Evolutionary conservation across 2,113 vertebrate species (phyloP).

Genomic region (Sebastes fasciatus): DNA sequence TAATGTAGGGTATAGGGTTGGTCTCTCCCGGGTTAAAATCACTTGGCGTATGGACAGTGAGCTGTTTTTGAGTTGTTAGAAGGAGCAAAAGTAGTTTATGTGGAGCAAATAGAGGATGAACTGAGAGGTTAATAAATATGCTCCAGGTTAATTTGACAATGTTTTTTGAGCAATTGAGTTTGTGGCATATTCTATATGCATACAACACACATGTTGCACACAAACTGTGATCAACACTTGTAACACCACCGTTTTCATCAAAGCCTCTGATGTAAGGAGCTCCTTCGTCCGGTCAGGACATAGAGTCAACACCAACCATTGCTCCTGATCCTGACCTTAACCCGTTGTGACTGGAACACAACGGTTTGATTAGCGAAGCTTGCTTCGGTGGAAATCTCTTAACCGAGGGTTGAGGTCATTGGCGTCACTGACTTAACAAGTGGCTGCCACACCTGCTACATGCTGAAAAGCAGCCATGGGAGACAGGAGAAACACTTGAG

Average conservation of each 20-base stretch:
- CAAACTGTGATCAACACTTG: background rate
- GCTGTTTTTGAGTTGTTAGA: background rate
- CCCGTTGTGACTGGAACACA: background rate
- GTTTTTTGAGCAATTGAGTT: background rate
- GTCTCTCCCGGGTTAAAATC: background rate
- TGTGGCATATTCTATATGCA: background rate
- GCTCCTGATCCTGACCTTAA: background rate
- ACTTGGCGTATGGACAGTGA: background rate
- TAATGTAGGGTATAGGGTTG: background rate
- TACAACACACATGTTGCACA: background rate
- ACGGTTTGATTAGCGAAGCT: background rate
- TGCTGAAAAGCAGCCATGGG: background rate
- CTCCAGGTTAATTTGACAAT: no score
- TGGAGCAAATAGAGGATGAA: background rate
- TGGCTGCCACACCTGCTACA: background rate
- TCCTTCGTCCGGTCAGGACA: background rate
- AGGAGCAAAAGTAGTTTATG: background rate
- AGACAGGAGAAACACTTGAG: background rate
- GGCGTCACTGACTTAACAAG: background rate
- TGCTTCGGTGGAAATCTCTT: conserved; percentile 8
- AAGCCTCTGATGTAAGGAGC: background rate
- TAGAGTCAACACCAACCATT: background rate
- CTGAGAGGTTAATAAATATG: background rate
- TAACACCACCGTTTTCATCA: background rate
- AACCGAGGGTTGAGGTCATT: conserved; percentile 10